These are phyloP conservation scores for Oreohelix idahoensis DNA, from an alignment of 1,140 invertebrate species.

Conservation along the genomic window DNA sequence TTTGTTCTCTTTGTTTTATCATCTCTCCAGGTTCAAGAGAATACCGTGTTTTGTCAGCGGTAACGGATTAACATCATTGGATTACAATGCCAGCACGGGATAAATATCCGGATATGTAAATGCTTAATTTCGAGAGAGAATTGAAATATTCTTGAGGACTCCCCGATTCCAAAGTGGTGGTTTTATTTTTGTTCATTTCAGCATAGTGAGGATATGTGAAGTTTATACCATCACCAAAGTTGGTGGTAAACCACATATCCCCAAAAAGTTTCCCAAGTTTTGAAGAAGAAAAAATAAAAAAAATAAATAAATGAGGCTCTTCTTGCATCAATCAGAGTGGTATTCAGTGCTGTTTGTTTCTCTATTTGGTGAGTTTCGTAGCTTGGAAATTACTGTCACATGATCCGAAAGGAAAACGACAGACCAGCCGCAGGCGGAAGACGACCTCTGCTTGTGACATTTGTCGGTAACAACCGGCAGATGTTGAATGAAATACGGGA, in stretches of 20 bases:
- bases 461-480: conserved; percentile 64
- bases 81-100: conserved; percentile 8
- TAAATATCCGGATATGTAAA: conserved; percentile 10
- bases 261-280: conserved; percentile 11
- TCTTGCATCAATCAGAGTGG: conserved; percentile 18
- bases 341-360: conserved; percentile 11
- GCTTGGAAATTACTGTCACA: conserved; percentile 35
- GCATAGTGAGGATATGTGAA: not conserved
- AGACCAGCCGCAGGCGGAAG: conserved; percentile 51
- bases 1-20: not conserved
- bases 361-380: conserved; percentile 40
- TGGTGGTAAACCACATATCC: not conserved
- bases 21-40: not conserved
- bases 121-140: conserved; percentile 12
- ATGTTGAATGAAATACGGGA: conserved; percentile 69
- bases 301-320: conserved; percentile 31
- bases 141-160: not conserved
- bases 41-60: not conserved
- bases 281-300: not conserved
- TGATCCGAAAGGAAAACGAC: conserved; percentile 56
- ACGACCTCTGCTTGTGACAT: conserved; percentile 61
- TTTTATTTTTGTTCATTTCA: not conserved
- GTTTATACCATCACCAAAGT: not conserved
- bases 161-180: conserved; percentile 27
- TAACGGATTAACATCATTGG: not conserved